A percentile compares a stretch with the other conserved stretches of the same genome.
Evolutionary conservation across 2,888 invertebrate genomes (phyloP).

Genomic region (Ichneumoninae sp.): DNA sequence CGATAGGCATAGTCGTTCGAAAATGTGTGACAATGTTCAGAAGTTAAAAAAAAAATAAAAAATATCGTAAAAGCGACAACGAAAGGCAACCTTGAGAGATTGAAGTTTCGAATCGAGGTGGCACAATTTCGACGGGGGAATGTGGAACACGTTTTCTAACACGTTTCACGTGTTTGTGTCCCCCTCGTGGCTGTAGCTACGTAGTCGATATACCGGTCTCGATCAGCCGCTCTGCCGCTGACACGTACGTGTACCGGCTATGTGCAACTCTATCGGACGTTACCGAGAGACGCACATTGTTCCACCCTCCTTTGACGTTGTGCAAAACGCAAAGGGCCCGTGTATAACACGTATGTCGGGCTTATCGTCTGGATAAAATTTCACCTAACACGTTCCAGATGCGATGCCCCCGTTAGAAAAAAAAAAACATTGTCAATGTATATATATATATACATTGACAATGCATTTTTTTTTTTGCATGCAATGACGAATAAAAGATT

Average conservation of each 20-base stretch:
- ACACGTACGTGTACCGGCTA: conserved; percentile 19
- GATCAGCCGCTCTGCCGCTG: conserved; percentile 27
- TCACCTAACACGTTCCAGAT: conserved; percentile 4
- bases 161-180: conserved; percentile 34
- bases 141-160: conserved; percentile 35
- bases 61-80: not conserved
- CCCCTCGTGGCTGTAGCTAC: not conserved
- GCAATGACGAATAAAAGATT: not conserved
- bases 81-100: conserved; percentile 42
- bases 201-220: conserved; percentile 40
- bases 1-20: conserved; percentile 19
- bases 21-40: conserved; percentile 25
- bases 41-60: conserved; percentile 7
- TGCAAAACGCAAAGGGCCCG: conserved; percentile 41
- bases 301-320: conserved; percentile 45
- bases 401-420: not conserved
- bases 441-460: not conserved
- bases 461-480: not conserved
- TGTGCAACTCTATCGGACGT: conserved; percentile 31
- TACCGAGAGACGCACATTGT: conserved; percentile 44
- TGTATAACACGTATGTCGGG: conserved; percentile 19
- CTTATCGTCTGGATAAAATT: conserved; percentile 27
- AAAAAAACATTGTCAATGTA: conserved; percentile 1
- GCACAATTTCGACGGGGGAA: conserved; percentile 35
- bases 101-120: conserved; percentile 21